These are phyloP conservation scores for Cossypha polioptera DNA, from an alignment of 2,797 vertebrate genomes.

Conservation along the genomic window DNA sequence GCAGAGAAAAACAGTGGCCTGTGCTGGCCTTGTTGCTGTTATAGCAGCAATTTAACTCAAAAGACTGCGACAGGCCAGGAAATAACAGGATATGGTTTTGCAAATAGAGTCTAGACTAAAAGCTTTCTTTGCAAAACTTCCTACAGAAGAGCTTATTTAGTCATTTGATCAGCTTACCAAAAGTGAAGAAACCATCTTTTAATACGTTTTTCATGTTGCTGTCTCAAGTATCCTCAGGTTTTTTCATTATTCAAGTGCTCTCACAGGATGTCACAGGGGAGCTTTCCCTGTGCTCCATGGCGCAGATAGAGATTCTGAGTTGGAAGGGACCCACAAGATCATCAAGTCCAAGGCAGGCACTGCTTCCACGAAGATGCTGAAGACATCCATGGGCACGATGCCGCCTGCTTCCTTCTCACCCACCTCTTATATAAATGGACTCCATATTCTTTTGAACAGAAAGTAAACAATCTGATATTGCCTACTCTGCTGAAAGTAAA, in stretches of 20 bases:
- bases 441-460: not conserved
- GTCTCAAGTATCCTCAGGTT: not conserved
- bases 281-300: rapidly evolving
- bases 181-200: not conserved
- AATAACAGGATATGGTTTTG: not conserved
- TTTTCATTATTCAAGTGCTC: not conserved
- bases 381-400: not conserved
- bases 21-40: not conserved
- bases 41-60: not conserved
- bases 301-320: not conserved
- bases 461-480: not conserved
- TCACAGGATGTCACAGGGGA: not conserved
- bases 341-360: not conserved
- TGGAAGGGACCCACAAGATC: not conserved
- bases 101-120: not conserved
- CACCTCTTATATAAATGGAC: not conserved
- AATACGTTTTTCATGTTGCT: not conserved
- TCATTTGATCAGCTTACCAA: not conserved
- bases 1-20: not conserved
- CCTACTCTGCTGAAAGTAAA: not conserved
- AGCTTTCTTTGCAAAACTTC: not conserved
- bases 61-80: not conserved
- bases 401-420: rapidly evolving
- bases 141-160: not conserved
- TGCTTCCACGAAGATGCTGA: not conserved